Evolutionary conservation across 1,140 invertebrate genomes (phyloP).

Genomic region (Drosophila athabasca): DNA sequence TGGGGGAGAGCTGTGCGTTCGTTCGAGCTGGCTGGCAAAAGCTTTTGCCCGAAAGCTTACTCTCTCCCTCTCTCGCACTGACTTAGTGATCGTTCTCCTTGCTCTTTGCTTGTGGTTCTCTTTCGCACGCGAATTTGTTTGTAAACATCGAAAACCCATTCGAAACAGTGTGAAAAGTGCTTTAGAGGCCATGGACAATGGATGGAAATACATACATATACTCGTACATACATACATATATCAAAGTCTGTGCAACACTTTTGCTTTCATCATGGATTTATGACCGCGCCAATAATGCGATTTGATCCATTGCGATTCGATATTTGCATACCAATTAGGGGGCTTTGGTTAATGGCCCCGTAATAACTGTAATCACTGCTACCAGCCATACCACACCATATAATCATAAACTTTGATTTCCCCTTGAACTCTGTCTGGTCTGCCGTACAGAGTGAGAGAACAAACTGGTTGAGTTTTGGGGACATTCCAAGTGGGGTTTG

Average conservation of each 20-base stretch:
- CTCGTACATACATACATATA: constrained; percentile 3
- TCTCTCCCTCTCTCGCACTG: neutral
- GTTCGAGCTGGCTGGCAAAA: constrained; percentile 19
- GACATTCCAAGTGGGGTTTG: neutral
- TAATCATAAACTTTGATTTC: constrained; percentile 9
- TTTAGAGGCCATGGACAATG: constrained; percentile 15
- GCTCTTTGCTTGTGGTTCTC: constrained; percentile 6
- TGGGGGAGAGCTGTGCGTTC: constrained; percentile 17
- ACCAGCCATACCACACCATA: neutral
- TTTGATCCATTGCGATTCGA: constrained; percentile 20
- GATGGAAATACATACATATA: too few species aligned
- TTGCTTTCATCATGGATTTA: constrained; percentile 56
- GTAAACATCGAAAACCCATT: constrained; percentile 56
- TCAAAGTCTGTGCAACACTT: constrained; percentile 49
- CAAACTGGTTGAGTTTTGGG: too few species aligned
- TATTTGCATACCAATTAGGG: constrained; percentile 52
- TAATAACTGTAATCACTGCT: constrained; percentile 59
- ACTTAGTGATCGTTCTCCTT: constrained; percentile 16
- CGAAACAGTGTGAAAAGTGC: constrained; percentile 58
- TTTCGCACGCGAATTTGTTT: constrained; percentile 70
- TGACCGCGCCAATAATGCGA: constrained; percentile 20
- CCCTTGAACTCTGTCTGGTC: constrained; percentile 38
- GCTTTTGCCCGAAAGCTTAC: constrained; percentile 46
- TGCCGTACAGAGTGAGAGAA: constrained; percentile 1
- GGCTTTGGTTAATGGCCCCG: constrained; percentile 37